These are phyloP conservation scores for Bombus confusus DNA, from an alignment of 1,140 invertebrate species.

Conservation along the genomic window DNA sequence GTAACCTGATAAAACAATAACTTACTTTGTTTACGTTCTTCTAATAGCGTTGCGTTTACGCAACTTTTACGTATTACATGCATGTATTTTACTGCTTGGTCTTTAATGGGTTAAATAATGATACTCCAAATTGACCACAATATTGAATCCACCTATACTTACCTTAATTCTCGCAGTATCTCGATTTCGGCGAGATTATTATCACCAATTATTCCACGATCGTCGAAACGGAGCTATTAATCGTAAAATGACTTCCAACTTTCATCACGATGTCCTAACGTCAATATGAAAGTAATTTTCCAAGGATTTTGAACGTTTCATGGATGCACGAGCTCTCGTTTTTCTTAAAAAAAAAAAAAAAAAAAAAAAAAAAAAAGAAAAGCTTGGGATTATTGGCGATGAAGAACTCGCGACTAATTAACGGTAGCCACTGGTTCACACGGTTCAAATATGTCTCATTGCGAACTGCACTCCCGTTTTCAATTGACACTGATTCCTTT, in stretches of 20 bases:
- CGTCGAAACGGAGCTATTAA: neutral
- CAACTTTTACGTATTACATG: too few species aligned
- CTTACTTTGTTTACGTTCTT: too few species aligned
- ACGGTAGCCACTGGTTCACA: slow-evolving; percentile 16
- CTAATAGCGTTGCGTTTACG: too few species aligned
- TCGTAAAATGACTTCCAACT: neutral
- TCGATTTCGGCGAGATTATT: neutral
- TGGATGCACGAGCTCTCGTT: slow-evolving; percentile 21
- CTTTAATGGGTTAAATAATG: neutral
- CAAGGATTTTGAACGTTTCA: slow-evolving; percentile 15
- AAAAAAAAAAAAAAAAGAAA: neutral
- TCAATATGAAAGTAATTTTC: neutral
- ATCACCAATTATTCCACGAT: slow-evolving; percentile 10
- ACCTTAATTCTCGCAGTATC: neutral
- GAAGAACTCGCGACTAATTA: neutral
- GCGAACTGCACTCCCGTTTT: neutral
- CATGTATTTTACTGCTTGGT: too few species aligned
- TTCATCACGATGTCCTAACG: slow-evolving; percentile 15
- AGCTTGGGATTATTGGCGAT: neutral
- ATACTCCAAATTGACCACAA: too few species aligned
- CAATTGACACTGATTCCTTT: slow-evolving; percentile 6
- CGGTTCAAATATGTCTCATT: slow-evolving; percentile 34
- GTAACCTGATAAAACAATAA: too few species aligned
- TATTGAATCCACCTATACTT: neutral
- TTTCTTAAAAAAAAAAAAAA: neutral